Evolutionary conservation across 2,113 vertebrate species (phyloP).

Genomic region (Lophura nycthemera): DNA sequence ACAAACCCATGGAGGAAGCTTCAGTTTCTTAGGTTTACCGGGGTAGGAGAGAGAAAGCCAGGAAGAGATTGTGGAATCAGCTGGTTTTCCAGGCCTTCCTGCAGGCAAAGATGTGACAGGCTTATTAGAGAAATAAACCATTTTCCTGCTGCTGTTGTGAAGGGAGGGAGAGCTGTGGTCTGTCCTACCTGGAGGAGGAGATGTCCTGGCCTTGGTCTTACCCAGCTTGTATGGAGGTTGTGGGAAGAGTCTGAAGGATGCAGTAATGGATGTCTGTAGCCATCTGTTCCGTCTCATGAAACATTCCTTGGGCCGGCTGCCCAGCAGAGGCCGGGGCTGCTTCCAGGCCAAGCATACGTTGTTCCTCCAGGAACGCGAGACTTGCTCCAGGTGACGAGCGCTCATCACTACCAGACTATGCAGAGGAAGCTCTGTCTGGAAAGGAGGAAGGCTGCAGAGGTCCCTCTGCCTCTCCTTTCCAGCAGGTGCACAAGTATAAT

Average conservation of each 20-base stretch:
- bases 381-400: constrained; percentile 14
- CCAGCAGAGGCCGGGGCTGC: constrained; percentile 26
- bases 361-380: constrained; percentile 20
- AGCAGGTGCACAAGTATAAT: constrained; percentile 72
- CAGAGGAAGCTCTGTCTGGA: constrained; percentile 75
- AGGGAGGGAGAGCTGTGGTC: constrained; percentile 47
- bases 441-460: constrained; percentile 49
- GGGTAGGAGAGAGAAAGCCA: background rate
- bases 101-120: background rate
- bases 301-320: constrained; percentile 23
- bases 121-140: constrained; percentile 29
- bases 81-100: background rate
- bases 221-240: background rate
- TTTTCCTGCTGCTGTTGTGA: constrained; percentile 36
- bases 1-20: background rate
- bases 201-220: background rate
- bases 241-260: constrained; percentile 57
- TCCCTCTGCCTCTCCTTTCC: constrained; percentile 61
- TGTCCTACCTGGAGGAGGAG: constrained; percentile 23
- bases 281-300: constrained; percentile 35
- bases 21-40: constrained; percentile 6
- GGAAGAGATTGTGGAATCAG: background rate
- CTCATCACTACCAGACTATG: constrained; percentile 77
- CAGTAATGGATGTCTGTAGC: constrained; percentile 66
- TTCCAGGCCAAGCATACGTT: background rate